Evolutionary conservation across 2,888 invertebrate species (phyloP).

Genomic region (Tetramorium bicarinatum): DNA sequence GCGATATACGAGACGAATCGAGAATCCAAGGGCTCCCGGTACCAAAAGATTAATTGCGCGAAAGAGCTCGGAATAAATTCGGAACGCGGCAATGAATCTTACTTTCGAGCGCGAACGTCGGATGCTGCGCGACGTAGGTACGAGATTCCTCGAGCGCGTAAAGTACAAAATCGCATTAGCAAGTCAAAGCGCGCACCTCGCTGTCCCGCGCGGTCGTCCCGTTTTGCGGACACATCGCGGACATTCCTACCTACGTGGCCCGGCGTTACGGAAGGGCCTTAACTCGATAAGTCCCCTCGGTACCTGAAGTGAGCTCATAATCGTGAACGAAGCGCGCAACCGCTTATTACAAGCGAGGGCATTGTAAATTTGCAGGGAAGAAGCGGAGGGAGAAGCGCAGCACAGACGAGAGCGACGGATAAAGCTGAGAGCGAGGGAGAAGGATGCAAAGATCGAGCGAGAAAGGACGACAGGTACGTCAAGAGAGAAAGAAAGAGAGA

Average conservation of each 20-base stretch:
- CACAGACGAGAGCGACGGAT: conserved; percentile 32
- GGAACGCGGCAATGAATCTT: background rate
- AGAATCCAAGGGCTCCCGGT: conserved; percentile 19
- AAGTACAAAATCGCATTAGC: conserved; percentile 24
- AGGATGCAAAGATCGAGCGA: conserved; percentile 16
- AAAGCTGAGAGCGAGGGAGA: conserved; percentile 32
- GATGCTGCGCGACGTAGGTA: background rate
- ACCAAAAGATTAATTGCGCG: conserved; percentile 20
- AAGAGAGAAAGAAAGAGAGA: conserved; percentile 6
- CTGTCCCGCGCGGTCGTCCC: background rate
- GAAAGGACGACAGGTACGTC: conserved; percentile 30
- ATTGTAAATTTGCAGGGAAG: conserved; percentile 78
- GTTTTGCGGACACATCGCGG: conserved; percentile 33
- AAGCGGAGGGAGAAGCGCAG: conserved; percentile 57
- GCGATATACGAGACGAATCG: conserved; percentile 13
- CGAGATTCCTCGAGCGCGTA: conserved; percentile 2
- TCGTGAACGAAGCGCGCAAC: conserved; percentile 77
- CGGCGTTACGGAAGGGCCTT: conserved; percentile 62
- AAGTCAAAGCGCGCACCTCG: conserved; percentile 33
- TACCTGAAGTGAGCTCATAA: conserved; percentile 79
- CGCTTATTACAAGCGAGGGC: conserved; percentile 79
- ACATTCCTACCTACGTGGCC: conserved; percentile 60
- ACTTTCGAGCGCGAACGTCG: background rate
- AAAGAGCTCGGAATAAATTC: background rate
- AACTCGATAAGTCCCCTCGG: conserved; percentile 77